Evolutionary conservation across 2,113 vertebrate species (phyloP), one percentile per base, ranked within the genome.

Genomic region (Terrapene triunguis): DNA sequence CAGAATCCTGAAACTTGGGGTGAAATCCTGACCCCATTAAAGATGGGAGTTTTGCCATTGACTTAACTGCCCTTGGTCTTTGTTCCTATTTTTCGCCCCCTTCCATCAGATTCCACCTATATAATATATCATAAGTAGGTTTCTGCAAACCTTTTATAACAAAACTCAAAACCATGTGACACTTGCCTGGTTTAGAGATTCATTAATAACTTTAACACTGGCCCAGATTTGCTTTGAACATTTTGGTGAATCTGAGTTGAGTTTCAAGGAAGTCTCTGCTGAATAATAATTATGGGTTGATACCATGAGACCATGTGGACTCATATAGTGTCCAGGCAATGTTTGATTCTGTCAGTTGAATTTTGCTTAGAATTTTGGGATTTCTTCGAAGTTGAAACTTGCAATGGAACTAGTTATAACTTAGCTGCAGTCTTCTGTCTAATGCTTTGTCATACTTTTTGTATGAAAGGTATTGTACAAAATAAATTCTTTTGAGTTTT

Each of bases 341-440:
- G 79, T 96, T 92, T 97, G 94, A 89, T 95, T 94, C 86, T 96
- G 93, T 96, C 97, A 96, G 97, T 94, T 93, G 90, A 97, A 96
- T 96, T 93, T 96, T 96, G 97, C 97, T 98, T 97, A 97, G 96
- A 96, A 97, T 97, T 93, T 96, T 93, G 88, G 69, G 8, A 74
- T 97, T 97, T 96, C 97, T 97, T 97, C 96, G 96, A 97, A 97
- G 94, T 80, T 97, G 96, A 96, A 98, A 97, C 95, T 98, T 94
- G 96, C 92, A 96, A 95, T 96, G 95, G 96, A 97, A 92, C 96
- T 98, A 98, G 97, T 97, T 97, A 97, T 96, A 97, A 98, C 85
- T 95, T 93, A 93, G 82, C 89, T 89, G 69, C 89, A 97, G 94
- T 96, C 95, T 88, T 94, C 90, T 96, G 97, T 92, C 44, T 96